Evolutionary conservation across 2,888 invertebrate species (phyloP).

Genomic region (Venusia cambrica): DNA sequence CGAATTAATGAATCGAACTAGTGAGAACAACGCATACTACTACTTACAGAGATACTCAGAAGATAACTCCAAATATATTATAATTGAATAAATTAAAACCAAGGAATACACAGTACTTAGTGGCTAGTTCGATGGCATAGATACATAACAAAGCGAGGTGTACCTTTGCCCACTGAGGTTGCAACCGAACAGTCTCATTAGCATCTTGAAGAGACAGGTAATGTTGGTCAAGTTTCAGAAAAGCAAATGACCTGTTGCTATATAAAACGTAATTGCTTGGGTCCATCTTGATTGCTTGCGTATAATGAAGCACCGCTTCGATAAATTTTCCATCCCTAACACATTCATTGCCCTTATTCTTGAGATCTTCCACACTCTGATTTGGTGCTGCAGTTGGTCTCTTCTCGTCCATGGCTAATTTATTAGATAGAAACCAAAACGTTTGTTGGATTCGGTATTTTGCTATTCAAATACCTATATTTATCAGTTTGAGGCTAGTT

Average conservation of each 20-base stretch:
- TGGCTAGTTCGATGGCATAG: too few species aligned
- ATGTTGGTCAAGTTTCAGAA: slow-evolving; percentile 88
- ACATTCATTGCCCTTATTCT: slow-evolving; percentile 88
- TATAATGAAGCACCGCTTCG: slow-evolving; percentile 90
- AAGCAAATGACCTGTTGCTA: slow-evolving; percentile 91
- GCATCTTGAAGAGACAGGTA: slow-evolving; percentile 90
- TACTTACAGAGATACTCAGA: too few species aligned
- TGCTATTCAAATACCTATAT: too few species aligned
- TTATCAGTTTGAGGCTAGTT: too few species aligned
- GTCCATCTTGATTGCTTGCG: slow-evolving; percentile 88
- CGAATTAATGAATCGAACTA: too few species aligned
- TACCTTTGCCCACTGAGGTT: slow-evolving; percentile 91
- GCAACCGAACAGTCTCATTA: slow-evolving; percentile 85
- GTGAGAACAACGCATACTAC: too few species aligned
- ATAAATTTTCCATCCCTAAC: slow-evolving; percentile 86
- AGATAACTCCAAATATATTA: too few species aligned
- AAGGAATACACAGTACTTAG: too few species aligned
- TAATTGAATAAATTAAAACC: too few species aligned
- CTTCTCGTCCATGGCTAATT: slow-evolving; percentile 52
- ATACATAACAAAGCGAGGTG: slow-evolving; percentile 2
- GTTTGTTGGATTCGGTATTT: too few species aligned
- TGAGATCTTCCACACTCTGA: slow-evolving; percentile 82
- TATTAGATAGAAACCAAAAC: neutral
- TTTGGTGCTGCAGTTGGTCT: slow-evolving; percentile 47
- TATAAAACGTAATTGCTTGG: slow-evolving; percentile 85